These are phyloP conservation scores for Achatina immaculata DNA, from an alignment of 1,140 invertebrate genomes.

Conservation along the genomic window DNA sequence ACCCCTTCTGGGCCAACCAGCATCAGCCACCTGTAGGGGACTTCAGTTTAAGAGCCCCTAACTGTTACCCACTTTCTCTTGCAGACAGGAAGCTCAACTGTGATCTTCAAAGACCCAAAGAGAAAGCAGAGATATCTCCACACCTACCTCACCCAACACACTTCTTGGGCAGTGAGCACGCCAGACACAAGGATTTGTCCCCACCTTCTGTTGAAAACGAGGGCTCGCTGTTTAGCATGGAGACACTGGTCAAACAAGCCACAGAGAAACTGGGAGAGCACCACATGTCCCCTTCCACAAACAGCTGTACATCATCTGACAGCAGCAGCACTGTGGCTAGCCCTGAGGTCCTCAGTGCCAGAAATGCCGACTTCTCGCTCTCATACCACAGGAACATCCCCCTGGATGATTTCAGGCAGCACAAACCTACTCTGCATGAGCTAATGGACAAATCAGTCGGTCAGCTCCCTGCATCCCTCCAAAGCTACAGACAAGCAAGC, in stretches of 20 bases:
- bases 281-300: constrained; percentile 19
- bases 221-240: background rate
- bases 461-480: background rate
- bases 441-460: background rate
- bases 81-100: background rate
- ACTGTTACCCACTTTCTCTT: background rate
- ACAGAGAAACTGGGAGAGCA: background rate
- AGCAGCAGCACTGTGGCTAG: background rate
- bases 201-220: constrained; percentile 18
- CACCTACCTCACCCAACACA: background rate
- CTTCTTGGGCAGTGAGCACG: background rate
- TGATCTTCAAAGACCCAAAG: background rate
- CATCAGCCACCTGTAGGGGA: background rate
- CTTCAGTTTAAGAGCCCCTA: background rate
- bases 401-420: background rate
- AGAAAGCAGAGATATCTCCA: background rate
- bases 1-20: background rate
- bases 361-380: background rate
- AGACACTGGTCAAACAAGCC: background rate
- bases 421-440: background rate
- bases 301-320: constrained; percentile 8
- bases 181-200: background rate
- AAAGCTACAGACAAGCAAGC: constrained; percentile 4
- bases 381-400: background rate
- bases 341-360: background rate